A percentile compares a stretch with the other conserved stretches of the same genome.
These are phyloP conservation scores for Carpatolechia fugitivella DNA, from an alignment of 2,888 invertebrate genomes.

Conservation along the genomic window DNA sequence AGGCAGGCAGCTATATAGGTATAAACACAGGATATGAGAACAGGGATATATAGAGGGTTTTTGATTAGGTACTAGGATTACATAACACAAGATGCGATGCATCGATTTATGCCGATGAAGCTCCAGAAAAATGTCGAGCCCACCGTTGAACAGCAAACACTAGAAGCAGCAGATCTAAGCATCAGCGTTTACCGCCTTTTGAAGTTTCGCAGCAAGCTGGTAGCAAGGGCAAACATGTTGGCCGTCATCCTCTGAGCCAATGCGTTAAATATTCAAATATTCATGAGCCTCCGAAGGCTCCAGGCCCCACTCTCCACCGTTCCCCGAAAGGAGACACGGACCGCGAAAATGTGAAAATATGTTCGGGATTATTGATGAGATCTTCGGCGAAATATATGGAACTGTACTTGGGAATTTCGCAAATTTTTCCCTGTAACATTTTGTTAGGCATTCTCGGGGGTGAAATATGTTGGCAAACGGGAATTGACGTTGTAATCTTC, in stretches of 20 bases:
- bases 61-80: no score
- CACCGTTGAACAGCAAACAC: neutral
- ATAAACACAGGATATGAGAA: no score
- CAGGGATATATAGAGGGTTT: no score
- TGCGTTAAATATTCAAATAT: conserved; percentile 52
- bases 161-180: neutral
- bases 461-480: neutral
- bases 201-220: neutral
- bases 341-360: conserved; percentile 8
- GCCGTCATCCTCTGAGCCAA: conserved; percentile 35
- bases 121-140: no score
- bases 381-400: conserved; percentile 5
- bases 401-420: neutral
- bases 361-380: conserved; percentile 14
- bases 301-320: neutral
- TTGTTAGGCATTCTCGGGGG: neutral
- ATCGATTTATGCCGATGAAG: neutral
- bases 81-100: neutral
- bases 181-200: neutral
- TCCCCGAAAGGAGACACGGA: conserved; percentile 2
- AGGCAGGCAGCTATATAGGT: no score
- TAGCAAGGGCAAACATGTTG: neutral
- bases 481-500: no score
- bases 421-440: neutral
- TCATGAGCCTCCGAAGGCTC: conserved; percentile 32